phyloP scores from a whole-genome alignment of 2,888 invertebrate species.

The Parthenolecanium corni region DNA sequence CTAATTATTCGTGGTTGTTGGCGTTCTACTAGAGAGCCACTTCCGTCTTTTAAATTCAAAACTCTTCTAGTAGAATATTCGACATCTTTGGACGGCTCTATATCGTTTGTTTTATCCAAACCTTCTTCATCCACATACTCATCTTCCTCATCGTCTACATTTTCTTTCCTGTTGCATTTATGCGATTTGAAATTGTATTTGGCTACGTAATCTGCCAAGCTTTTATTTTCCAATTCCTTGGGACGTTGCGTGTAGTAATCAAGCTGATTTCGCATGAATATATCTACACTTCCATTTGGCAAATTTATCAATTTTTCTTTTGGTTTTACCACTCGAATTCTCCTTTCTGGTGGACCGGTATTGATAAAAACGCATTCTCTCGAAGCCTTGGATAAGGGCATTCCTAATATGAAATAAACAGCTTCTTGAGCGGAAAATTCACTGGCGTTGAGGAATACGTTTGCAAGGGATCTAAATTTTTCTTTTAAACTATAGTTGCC shows the following conservation, averaged over 20 bases:
- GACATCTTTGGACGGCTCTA: too few relatives aligned
- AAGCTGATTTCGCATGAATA: constrained; percentile 31
- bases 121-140: neutral
- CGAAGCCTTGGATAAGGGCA: constrained; percentile 20
- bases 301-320: neutral
- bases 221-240: constrained; percentile 34
- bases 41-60: too few relatives aligned
- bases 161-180: neutral
- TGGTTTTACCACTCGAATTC: constrained; percentile 34
- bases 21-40: neutral
- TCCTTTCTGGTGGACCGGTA: constrained; percentile 32
- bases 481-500: neutral
- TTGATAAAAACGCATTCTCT: constrained; percentile 27
- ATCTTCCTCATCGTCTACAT: neutral
- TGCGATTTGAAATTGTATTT: constrained; percentile 17
- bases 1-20: neutral
- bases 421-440: constrained; percentile 33
- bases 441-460: neutral
- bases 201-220: constrained; percentile 35
- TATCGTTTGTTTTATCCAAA: neutral
- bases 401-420: constrained; percentile 29
- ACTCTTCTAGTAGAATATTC: too few relatives aligned
- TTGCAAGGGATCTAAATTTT: neutral
- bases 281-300: constrained; percentile 1
- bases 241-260: constrained; percentile 35